These are phyloP conservation scores for Pheucticus melanocephalus DNA, from an alignment of 2,113 vertebrate species.

Conservation along the genomic window DNA sequence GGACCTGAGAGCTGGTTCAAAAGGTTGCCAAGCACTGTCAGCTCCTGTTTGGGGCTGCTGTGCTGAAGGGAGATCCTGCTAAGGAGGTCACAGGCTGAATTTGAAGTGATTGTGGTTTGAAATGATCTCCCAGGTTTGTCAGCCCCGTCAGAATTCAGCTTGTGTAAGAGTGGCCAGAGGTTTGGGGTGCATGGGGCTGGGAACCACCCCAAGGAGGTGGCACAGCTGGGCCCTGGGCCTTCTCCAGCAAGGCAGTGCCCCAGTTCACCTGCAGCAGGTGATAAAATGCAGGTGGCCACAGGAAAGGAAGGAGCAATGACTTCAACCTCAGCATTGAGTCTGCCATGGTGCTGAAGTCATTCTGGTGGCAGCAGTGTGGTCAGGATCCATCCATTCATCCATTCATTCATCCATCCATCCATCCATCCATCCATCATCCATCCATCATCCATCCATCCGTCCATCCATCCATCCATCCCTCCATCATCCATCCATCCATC, in stretches of 20 bases:
- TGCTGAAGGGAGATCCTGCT: not conserved
- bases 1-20: slow-evolving; percentile 10
- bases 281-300: not conserved
- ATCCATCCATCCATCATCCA: not conserved
- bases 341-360: not conserved
- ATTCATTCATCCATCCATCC: not conserved
- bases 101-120: not conserved
- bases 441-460: not conserved
- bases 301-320: not conserved
- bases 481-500: not conserved
- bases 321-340: rapidly evolving
- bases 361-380: not conserved
- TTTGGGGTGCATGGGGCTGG: not conserved
- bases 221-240: not conserved
- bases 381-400: not conserved
- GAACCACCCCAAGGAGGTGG: not conserved
- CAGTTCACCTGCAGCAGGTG: not conserved
- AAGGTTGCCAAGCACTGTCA: slow-evolving; percentile 44
- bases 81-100: not conserved
- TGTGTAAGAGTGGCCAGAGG: not conserved
- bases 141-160: not conserved
- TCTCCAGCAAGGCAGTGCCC: not conserved
- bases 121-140: not conserved
- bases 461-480: not conserved
- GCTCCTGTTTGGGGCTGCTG: slow-evolving; percentile 29